Base-by-base conservation (phyloP, 2,888 invertebrate species). In the Seira musarum region DNA sequence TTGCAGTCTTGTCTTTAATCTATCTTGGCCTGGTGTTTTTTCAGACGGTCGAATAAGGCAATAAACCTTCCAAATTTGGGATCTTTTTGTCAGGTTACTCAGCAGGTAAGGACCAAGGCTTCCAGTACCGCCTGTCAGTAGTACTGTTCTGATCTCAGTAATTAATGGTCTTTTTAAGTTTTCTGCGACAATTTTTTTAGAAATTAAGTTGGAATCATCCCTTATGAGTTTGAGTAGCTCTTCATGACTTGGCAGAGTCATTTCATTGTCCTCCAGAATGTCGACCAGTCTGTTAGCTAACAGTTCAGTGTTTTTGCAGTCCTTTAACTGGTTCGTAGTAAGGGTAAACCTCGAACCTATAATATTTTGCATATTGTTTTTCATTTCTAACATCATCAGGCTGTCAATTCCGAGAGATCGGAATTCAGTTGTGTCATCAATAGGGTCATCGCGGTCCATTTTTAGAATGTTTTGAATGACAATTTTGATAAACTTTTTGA, bases 371-470 rank as follows among this genome's bases (percentile, higher is more conserved):
- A 83, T 5, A 15, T 35, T 21, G 46, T 83, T 83, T 49, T 75
- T 78, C 69, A 83, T 35, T 40, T 83, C 83, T 0, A 83, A 25
- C 76, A 79, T 72, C 79, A 83, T 75, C 24, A 83, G 68, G 2
- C 79, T 79, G 35, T 83, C 83, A 1, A 83, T 49, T 10, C 83
- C 83, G 2, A 83, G 15, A 1, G 72, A 25, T 19, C 25, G 49
- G 46, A 80, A 71, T 15, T 78, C 75, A 2, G 17, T 65, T 13
- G 71, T 19, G 49, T 81, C 81, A 0, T 76, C 79, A 49, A 83
- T 71, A 0, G 0, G 17, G 17, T 83, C 83, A 13, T 72, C 71
- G 0, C 25, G 3, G 17, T 81, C 83, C 75, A 83, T 24, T 35
- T 78, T 77, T 0, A 81, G 68, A 15, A 71, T 71, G 1, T 13